These are phyloP conservation scores for Rhopilema esculentum DNA, from an alignment of 30 jellyfish, hydroid and myxozoan species.

Conservation along the genomic window DNA sequence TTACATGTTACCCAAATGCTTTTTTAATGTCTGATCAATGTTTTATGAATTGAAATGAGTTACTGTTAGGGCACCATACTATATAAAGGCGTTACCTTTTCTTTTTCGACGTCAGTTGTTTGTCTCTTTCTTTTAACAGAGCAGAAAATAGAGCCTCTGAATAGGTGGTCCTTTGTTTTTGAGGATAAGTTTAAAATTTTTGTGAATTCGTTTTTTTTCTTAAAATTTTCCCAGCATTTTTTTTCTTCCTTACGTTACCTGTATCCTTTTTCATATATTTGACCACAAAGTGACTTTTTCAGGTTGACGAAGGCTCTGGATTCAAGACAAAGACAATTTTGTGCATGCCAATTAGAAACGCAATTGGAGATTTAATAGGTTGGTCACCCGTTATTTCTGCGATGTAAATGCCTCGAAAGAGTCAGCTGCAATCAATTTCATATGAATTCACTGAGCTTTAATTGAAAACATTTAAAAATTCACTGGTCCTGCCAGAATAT, in stretches of 20 bases:
- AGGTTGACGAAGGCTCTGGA: constrained; percentile 99
- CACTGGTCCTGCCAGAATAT: not conserved
- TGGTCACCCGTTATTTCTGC: not conserved
- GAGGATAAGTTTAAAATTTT: not conserved
- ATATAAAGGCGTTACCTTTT: too few species aligned
- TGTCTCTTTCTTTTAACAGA: too few species aligned
- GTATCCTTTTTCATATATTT: too few species aligned
- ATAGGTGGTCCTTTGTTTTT: not conserved
- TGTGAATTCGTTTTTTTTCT: too few species aligned
- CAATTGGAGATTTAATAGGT: constrained; percentile 90
- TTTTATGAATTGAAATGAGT: too few species aligned
- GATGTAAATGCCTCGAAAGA: not conserved
- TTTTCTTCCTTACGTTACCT: too few species aligned
- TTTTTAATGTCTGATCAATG: too few species aligned
- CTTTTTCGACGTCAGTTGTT: too few species aligned
- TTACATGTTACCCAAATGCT: too few species aligned
- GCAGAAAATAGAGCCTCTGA: too few species aligned
- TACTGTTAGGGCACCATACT: too few species aligned
- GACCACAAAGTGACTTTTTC: not conserved
- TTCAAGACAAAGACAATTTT: constrained; percentile 91
- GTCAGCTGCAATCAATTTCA: too few species aligned
- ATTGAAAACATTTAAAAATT: not conserved
- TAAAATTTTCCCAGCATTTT: not conserved
- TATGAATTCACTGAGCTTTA: not conserved
- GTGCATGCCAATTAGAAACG: constrained; percentile 94